Base-by-base conservation (phyloP, 2,888 invertebrate species). In the Trissonchulus latispiculum region DNA sequence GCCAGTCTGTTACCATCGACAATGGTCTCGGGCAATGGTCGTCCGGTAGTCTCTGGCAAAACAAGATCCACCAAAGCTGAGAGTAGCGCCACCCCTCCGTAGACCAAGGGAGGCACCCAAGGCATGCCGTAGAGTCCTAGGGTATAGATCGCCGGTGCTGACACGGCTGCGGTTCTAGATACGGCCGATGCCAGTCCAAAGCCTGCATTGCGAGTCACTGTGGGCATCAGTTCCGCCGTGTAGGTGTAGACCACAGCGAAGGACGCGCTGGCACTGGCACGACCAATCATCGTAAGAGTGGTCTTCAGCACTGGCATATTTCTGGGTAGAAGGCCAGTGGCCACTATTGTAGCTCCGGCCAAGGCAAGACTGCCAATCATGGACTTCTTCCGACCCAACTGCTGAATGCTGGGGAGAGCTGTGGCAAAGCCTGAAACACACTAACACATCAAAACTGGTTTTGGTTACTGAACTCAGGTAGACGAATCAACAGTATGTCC, bases 241-340 rank as follows among this genome's bases (percentile, higher is more conserved):
- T 75, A 75, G 37, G 68, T 72, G 72, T 75, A 75, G 64, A 48
- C 48, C n/a, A 75, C 68, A 67, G 74, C 75, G 35, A 75, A 75
- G n/a, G 68, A 35, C n/a, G 72, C 75, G 32, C 69, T 8, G 1
- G 70, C 62, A 29, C 62, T 35, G 28, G 61, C 23, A 35, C 69
- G 72, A 48, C 75, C 74, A n/a, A 72, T 36, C 3, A 68, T 2
- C 23, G 74, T 64, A 15, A 32, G 1, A 3, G 62, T n/a, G 8
- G 66, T 62, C 2, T 32, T 59, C 69, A 23, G 8, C 2, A n/a
- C 33, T 32, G 35, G 31, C 33, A 68, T 36, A 33, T 23, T 28
- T n/a, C n/a, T 15, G 28, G 29, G 69, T 36, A 68, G 35, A 33
- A 33, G 3, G n/a, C 35, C 36, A 36, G 35, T 68, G 33, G 36